These are phyloP conservation scores for Xiphophorus maculatus DNA, from an alignment of 2,113 vertebrate genomes.

Conservation along the genomic window DNA sequence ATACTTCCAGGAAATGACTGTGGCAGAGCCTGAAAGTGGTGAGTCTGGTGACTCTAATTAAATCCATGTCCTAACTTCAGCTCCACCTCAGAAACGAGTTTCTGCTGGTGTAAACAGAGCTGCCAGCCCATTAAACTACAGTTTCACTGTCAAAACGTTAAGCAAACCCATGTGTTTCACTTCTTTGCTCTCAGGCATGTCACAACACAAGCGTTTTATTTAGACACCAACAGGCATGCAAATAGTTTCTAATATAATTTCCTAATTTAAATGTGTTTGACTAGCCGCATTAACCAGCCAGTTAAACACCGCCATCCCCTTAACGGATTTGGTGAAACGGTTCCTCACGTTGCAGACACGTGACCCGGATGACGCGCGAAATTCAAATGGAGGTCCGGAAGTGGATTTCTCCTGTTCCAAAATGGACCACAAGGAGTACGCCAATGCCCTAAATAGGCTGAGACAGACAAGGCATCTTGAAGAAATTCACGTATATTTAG, in stretches of 20 bases:
- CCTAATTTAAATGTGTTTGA: not conserved
- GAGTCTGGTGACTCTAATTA: conserved; percentile 53
- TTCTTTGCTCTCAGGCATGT: conserved; percentile 1
- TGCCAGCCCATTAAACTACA: conserved; percentile 40
- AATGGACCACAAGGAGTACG: too few species aligned
- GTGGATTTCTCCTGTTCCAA: too few species aligned
- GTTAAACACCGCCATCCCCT: too few species aligned
- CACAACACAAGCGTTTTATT: not conserved
- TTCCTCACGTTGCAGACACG: too few species aligned
- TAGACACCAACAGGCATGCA: conserved; percentile 2
- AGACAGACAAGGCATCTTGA: too few species aligned
- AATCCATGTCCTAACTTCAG: conserved; percentile 45
- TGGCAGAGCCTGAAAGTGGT: conserved; percentile 51
- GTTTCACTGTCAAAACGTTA: conserved; percentile 21
- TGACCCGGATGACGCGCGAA: too few species aligned
- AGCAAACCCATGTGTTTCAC: conserved; percentile 38
- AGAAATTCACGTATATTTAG: too few species aligned
- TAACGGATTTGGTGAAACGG: too few species aligned
- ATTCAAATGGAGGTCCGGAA: too few species aligned
- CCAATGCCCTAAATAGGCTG: too few species aligned
- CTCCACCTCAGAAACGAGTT: conserved; percentile 31
- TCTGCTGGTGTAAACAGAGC: conserved; percentile 19
- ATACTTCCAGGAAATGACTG: conserved; percentile 49
- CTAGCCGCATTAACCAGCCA: too few species aligned
- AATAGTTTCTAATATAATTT: not conserved